Percentiles rank a stretch among this genome's conserved stretches.
These are phyloP conservation scores for Ceratotherium simum DNA, from an alignment of 2,113 vertebrate species.

Conservation along the genomic window DNA sequence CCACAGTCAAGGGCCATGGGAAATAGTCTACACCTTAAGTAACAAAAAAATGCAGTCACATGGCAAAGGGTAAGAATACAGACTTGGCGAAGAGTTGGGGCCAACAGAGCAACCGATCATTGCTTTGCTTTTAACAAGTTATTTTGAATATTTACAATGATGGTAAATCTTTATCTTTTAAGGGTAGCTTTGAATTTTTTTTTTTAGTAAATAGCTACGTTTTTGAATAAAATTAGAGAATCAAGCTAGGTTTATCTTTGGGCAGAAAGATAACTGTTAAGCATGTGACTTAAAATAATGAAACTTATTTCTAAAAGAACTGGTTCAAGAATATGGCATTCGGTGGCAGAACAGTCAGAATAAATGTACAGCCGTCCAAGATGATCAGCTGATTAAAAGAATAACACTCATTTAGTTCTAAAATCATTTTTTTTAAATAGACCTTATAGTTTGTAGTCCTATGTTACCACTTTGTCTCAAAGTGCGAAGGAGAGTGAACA, in stretches of 20 bases:
- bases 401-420: neutral
- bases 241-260: neutral
- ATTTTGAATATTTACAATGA: slow-evolving; percentile 24
- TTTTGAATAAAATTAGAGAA: slow-evolving; percentile 45
- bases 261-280: slow-evolving; percentile 19
- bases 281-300: neutral
- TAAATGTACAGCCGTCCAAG: neutral
- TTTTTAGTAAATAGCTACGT: neutral
- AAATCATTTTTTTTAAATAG: slow-evolving; percentile 20
- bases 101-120: neutral
- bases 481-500: neutral
- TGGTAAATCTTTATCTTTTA: slow-evolving; percentile 36
- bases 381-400: neutral
- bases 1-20: neutral
- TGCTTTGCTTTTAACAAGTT: neutral
- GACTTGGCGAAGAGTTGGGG: neutral
- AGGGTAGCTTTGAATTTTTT: slow-evolving; percentile 16
- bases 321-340: slow-evolving; percentile 24
- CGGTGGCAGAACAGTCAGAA: neutral
- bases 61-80: neutral
- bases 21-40: neutral
- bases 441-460: neutral
- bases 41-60: neutral
- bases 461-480: neutral
- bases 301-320: slow-evolving; percentile 48